These are phyloP conservation scores for Oreochromis mossambicus DNA, from an alignment of 2,797 vertebrate species.

Conservation along the genomic window DNA sequence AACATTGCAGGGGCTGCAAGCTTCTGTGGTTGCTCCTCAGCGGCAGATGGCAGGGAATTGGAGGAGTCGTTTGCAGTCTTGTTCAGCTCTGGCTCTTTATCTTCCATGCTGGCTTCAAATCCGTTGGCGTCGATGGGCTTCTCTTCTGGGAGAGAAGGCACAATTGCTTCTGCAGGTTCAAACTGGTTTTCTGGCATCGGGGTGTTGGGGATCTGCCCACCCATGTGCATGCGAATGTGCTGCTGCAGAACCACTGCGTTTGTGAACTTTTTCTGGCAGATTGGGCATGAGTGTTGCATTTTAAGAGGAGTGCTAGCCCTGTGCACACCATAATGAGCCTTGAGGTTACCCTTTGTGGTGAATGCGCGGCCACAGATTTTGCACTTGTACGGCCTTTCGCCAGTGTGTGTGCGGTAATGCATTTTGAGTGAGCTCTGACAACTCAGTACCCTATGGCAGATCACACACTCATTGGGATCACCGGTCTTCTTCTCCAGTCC, in stretches of 20 bases:
- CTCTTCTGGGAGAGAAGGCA: conserved; percentile 66
- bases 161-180: conserved; percentile 72
- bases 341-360: conserved; percentile 97
- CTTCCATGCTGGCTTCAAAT: conserved; percentile 75
- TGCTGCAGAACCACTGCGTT: conserved; percentile 96
- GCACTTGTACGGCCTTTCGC: conserved; percentile 95
- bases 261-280: conserved; percentile 99
- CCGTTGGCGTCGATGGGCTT: conserved; percentile 61
- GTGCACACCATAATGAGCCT: conserved; percentile 96
- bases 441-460: conserved; percentile 93
- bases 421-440: conserved; percentile 98
- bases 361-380: conserved; percentile 96
- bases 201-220: conserved; percentile 94
- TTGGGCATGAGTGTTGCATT: conserved; percentile 96
- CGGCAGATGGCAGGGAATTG: conserved; percentile 50
- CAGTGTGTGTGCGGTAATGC: conserved; percentile 98
- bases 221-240: conserved; percentile 99
- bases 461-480: conserved; percentile 92
- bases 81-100: conserved; percentile 75
- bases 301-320: conserved; percentile 85
- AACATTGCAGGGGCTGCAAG: conserved; percentile 58
- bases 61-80: conserved; percentile 65
- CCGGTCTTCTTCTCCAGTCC: conserved; percentile 88
- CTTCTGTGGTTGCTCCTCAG: conserved; percentile 53
- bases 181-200: conserved; percentile 82